These are phyloP conservation scores for Lutraria rhynchaena DNA, from an alignment of 1,140 invertebrate genomes.

Conservation along the genomic window DNA sequence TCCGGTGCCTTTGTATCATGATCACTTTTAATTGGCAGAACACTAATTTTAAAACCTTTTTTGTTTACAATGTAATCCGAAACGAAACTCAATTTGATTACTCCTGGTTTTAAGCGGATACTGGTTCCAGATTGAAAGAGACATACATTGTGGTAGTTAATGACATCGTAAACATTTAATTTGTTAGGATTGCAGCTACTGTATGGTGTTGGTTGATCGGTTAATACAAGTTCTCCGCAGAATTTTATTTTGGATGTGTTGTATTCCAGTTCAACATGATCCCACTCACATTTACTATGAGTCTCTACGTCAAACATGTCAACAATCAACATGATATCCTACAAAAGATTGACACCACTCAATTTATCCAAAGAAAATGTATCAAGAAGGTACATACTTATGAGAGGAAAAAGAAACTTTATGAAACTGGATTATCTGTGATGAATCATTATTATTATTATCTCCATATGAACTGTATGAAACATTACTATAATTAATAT, in stretches of 20 bases:
- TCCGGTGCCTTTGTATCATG: neutral
- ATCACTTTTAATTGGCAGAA: neutral
- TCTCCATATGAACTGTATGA: too few species aligned
- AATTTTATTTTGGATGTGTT: neutral
- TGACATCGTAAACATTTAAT: neutral
- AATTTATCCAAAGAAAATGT: too few species aligned
- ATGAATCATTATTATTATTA: too few species aligned
- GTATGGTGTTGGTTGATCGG: neutral
- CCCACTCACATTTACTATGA: slow-evolving; percentile 15
- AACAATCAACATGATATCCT: neutral
- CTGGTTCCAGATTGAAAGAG: neutral
- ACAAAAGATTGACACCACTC: too few species aligned
- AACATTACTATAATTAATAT: too few species aligned
- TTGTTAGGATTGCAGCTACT: neutral
- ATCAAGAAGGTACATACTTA: too few species aligned
- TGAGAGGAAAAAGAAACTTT: too few species aligned
- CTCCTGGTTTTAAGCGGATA: neutral
- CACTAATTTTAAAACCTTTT: slow-evolving; percentile 3
- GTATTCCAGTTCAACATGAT: slow-evolving; percentile 1
- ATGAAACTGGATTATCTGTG: too few species aligned
- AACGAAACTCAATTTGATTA: neutral
- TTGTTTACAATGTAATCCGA: slow-evolving; percentile 6
- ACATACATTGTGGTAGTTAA: too few species aligned
- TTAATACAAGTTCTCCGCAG: neutral
- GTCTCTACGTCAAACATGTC: slow-evolving; percentile 21